Base-by-base conservation (phyloP, 2,113 vertebrate genomes). In the Emydura subglobosa region DNA sequence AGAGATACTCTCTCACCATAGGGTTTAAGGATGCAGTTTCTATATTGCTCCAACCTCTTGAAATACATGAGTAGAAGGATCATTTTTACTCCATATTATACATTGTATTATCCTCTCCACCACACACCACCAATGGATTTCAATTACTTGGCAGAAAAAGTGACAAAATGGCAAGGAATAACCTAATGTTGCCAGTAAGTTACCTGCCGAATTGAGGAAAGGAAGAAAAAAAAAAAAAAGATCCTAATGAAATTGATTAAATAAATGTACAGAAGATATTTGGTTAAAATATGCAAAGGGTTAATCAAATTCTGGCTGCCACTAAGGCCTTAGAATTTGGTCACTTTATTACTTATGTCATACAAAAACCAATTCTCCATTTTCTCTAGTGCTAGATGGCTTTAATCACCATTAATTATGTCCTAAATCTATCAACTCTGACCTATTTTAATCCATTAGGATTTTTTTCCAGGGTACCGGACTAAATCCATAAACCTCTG, bases 331-430 rank as follows among this genome's bases (percentile, higher is more conserved):
- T 85, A 39, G 42, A 83, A 88, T 89, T 87, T 76, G 42, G 10
- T 65, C 53, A 54, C 72, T 74, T 95, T 50, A 89, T 95, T 86
- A 54, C 12, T 88, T 91, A 51, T 90, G 83, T 96, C 87, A 96
- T 19, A 79, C 51, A 85, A 2, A 10, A 86, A 94, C n/a, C 8
- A 34, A 25, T 91, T 59, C 92, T 96, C 5, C 0, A 68, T 74
- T 91, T 90, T 95, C 68, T 93, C 94, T 19, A 0, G 10, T 79
- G 27, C 11, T 91, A 68, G 87, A 76, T n/a, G 82, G 65, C 80
- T 95, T 93, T 95, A 96, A 95, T 96, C 93, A 94, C 89, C 78
- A 95, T 68, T 93, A 94, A 95, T 96, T 95, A 83, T 5, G 5
- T 47, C n/a, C 0, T 25, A 47, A 84, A 27, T 86, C 92, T 92